A percentile compares a stretch with the other conserved stretches of the same genome.
Evolutionary conservation across 2,888 invertebrate genomes (phyloP).

Genomic region (Sabatieria punctata): DNA sequence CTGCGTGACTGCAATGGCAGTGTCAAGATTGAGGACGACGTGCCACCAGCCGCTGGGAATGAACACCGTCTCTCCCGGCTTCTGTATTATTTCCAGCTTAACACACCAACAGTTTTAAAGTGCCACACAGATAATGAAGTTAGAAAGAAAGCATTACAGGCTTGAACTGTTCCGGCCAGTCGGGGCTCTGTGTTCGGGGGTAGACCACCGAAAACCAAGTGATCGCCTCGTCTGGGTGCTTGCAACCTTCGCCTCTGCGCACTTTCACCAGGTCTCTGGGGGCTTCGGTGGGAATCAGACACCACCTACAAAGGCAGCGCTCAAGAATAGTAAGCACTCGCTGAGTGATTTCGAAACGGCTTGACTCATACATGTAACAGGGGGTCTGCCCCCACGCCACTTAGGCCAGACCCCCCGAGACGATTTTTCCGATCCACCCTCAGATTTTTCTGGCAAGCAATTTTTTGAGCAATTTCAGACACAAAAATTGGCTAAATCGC

Average conservation of each 20-base stretch:
- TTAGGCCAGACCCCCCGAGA: too few species aligned
- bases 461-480: too few species aligned
- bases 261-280: constrained; percentile 90
- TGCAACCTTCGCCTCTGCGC: constrained; percentile 73
- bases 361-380: too few species aligned
- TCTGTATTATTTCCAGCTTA: constrained; percentile 73
- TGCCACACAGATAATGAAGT: neutral
- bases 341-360: too few species aligned
- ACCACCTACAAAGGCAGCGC: constrained; percentile 78
- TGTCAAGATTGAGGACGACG: constrained; percentile 87
- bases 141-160: constrained; percentile 50
- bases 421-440: too few species aligned
- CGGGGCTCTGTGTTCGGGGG: constrained; percentile 66
- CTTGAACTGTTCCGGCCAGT: constrained; percentile 77
- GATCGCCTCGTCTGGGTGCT: constrained; percentile 91
- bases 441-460: too few species aligned
- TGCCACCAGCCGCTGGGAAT: constrained; percentile 99
- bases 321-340: too few species aligned
- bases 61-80: constrained; percentile 88
- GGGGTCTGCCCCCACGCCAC: too few species aligned
- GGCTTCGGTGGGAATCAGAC: constrained; percentile 87
- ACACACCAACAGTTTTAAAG: constrained; percentile 20
- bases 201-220: constrained; percentile 94
- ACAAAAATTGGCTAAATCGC: too few species aligned
- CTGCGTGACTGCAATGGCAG: constrained; percentile 91